These are phyloP conservation scores for Ophion ellenae DNA, from an alignment of 2,888 invertebrate genomes.

Conservation along the genomic window DNA sequence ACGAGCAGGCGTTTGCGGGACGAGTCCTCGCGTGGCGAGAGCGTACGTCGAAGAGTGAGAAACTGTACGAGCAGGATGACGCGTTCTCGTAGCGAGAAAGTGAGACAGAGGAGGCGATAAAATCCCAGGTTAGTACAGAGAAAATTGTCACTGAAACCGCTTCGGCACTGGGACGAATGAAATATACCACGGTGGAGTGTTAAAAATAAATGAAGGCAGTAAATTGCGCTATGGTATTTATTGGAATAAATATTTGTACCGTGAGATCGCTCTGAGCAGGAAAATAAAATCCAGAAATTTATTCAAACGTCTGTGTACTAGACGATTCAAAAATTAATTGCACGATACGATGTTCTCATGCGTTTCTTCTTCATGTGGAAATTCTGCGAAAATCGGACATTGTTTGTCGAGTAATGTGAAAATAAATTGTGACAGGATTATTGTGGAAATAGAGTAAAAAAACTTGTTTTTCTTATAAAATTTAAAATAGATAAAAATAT, in stretches of 20 bases:
- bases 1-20: slow-evolving; percentile 23
- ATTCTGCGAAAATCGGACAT: background rate
- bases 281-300: slow-evolving; percentile 24
- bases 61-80: slow-evolving; percentile 46
- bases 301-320: background rate
- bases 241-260: slow-evolving; percentile 29
- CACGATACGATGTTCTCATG: background rate
- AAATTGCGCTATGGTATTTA: slow-evolving; percentile 32
- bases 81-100: slow-evolving; percentile 12
- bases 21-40: slow-evolving; percentile 33
- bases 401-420: background rate
- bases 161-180: slow-evolving; percentile 16
- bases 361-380: background rate
- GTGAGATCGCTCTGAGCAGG: slow-evolving; percentile 2
- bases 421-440: background rate
- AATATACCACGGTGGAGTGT: slow-evolving; percentile 22
- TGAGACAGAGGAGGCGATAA: slow-evolving; percentile 45
- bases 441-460: too few species aligned
- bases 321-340: background rate
- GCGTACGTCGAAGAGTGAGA: slow-evolving; percentile 69
- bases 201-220: slow-evolving; percentile 42
- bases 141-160: slow-evolving; percentile 48
- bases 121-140: slow-evolving; percentile 42
- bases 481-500: too few species aligned
- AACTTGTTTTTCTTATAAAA: too few species aligned